Evolutionary conservation across 2,113 vertebrate genomes (phyloP), one percentile per base, ranked within the genome.

Genomic region (Albula glossodonta): DNA sequence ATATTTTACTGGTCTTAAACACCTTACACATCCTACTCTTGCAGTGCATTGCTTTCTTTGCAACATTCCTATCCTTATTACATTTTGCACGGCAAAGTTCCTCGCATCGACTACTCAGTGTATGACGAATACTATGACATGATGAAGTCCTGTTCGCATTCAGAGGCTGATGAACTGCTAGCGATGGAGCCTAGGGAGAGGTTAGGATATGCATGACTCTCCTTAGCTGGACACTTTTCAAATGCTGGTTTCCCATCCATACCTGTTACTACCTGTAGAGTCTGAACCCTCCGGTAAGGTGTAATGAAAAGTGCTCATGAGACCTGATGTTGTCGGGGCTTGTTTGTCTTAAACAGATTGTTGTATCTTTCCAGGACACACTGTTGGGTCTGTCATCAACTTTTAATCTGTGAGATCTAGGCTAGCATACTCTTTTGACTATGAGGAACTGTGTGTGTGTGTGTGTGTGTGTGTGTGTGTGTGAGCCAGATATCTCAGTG

Each of bases 311-410:
- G 87, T 88, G 19, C 92, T 93, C 17, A 57, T 93, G 70, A 74
- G 70, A 74, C 66, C 88, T 91, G 87, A 66, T 89, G 93, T 92
- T 96, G 96, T 94, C 92, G 94, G 90, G 95, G 95, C 96, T 95
- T 96, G 96, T 94, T 95, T 87, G 86, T 49, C 89, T 90, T 91
- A 17, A 15, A 90, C 88, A 91, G 51, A 86, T 89, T 90, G 91
- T 87, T 90, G 87, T 51, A 89, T 93, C 89, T 86, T 74, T 87
- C 81, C 60, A 85, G 87, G 88, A n/a, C 66, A 51, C 87, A 70
- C 84, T 89, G 85, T 88, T 87, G 81, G 86, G 63, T 87, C 66
- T 90, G 86, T 91, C 89, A 90, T 86, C 87, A 86, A 87, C 85
- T 88, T 80, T 88, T 81, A 85, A 90, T 90, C 87, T 83, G 51